Base-by-base conservation (phyloP, 2,113 vertebrate genomes). In the Eurypyga helias region DNA sequence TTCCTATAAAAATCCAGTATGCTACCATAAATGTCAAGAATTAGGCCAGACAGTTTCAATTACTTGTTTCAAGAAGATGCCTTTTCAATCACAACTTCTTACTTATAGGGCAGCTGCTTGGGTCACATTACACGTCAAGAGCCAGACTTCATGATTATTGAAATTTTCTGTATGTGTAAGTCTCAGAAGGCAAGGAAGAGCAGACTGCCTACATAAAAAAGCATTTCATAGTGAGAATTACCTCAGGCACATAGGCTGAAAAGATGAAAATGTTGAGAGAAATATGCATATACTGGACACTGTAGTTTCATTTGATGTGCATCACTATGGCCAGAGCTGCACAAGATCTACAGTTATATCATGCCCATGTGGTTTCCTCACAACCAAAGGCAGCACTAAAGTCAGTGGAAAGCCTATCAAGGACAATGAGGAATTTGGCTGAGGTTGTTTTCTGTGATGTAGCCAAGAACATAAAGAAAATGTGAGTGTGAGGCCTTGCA, bases 61-160 rank as follows among this genome's bases (percentile, higher is more conserved):
- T 89, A 95, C 69, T 96, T 70, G 26, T 95, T 96, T 97, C 87
- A 95, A 80, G 86, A 96, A 97, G 93, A 96, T 80, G 67, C 4
- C 38, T 97, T 97, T 97, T 94, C 78, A 97, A 49, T 88, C 91
- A 90, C 49, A 94, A 19, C 23, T 89, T 92, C 8, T 29, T 92
- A 66, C n/a, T 97, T 80, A 79, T 64, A 95, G 49, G 36, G n/a
- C 71, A 95, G 77, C 83, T 95, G 13, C 72, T 96, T 70, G 46
- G 67, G 88, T 93, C 76, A 78, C 55, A 77, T 93, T 95, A 84
- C 64, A 94, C 2, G 1, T 84, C 78, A 92, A 97, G 51, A 92
- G 36, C 67, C 87, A 96, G 38, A 55, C 69, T 94, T 92, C 79
- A 84, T 64, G 57, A 71, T 69, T 76, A 92, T 34, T 87, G 79